Conservation (phyloP, 2,888 invertebrate genomes). For the Lumbricus terrestris region DNA sequence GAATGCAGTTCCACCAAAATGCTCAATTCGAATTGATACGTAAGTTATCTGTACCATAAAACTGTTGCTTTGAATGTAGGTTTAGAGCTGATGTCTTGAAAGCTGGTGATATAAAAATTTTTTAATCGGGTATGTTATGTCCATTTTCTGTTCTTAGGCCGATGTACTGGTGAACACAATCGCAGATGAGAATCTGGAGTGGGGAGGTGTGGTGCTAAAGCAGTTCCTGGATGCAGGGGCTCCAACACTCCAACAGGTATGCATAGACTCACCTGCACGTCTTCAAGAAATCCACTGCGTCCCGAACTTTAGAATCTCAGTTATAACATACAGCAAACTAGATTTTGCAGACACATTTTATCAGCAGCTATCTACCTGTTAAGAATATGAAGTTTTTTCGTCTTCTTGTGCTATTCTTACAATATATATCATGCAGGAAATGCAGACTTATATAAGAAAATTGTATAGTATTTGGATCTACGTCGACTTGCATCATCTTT, state of each 20-base stretch:
- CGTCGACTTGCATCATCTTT: too few species aligned
- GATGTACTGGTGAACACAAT: constrained; percentile 7
- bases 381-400: not conserved
- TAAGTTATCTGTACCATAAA: too few species aligned
- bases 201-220: not conserved
- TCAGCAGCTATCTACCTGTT: not conserved
- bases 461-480: too few species aligned
- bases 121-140: too few species aligned
- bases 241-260: not conserved
- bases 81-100: too few species aligned
- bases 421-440: not conserved
- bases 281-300: too few species aligned
- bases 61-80: too few species aligned
- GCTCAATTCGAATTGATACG: too few species aligned
- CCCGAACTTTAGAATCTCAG: not conserved
- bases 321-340: not conserved
- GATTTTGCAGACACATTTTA: not conserved
- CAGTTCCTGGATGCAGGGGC: not conserved
- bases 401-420: not conserved
- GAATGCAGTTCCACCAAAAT: too few species aligned
- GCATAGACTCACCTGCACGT: not conserved
- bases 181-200: not conserved
- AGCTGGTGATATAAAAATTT: too few species aligned
- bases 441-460: not conserved
- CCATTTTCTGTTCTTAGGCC: not conserved